phyloP scores from a whole-genome alignment of 2,888 invertebrate species.

The Drosophila merina region DNA sequence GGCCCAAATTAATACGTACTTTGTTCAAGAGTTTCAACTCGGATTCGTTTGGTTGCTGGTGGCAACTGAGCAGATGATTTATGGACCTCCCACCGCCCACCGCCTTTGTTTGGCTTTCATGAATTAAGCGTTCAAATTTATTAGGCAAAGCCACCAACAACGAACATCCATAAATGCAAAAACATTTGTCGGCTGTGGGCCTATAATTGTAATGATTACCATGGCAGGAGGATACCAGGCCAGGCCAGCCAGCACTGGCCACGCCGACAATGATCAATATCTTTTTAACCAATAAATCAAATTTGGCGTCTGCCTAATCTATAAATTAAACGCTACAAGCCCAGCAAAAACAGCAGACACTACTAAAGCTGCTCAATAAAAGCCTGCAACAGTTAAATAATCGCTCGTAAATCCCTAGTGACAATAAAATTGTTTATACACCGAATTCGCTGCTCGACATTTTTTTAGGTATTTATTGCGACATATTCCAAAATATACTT shows the following conservation, averaged over 20 bases:
- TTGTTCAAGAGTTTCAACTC: conserved; percentile 7
- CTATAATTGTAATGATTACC: conserved; percentile 64
- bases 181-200: conserved; percentile 54
- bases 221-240: conserved; percentile 10
- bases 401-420: conserved; percentile 76
- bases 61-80: conserved; percentile 57
- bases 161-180: conserved; percentile 37
- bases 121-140: conserved; percentile 66
- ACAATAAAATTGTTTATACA: conserved; percentile 79
- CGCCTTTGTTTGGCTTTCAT: conserved; percentile 63
- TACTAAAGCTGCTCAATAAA: conserved; percentile 29
- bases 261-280: conserved; percentile 70
- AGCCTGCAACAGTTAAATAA: conserved; percentile 66
- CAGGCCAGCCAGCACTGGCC: conserved; percentile 4
- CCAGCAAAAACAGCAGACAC: conserved; percentile 36
- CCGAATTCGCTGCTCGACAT: conserved; percentile 57
- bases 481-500: neutral
- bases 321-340: conserved; percentile 68
- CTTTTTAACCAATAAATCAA: conserved; percentile 77
- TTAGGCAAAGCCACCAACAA: conserved; percentile 33
- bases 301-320: conserved; percentile 66
- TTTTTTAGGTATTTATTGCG: conserved; percentile 19
- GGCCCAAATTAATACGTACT: conserved; percentile 12
- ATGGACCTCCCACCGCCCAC: conserved; percentile 31
- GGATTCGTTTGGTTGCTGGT: conserved; percentile 22